A percentile compares a stretch with the other conserved stretches of the same genome.
phyloP scores from a whole-genome alignment of 2,797 vertebrate genomes.

The Periophthalmus magnuspinnatus region DNA sequence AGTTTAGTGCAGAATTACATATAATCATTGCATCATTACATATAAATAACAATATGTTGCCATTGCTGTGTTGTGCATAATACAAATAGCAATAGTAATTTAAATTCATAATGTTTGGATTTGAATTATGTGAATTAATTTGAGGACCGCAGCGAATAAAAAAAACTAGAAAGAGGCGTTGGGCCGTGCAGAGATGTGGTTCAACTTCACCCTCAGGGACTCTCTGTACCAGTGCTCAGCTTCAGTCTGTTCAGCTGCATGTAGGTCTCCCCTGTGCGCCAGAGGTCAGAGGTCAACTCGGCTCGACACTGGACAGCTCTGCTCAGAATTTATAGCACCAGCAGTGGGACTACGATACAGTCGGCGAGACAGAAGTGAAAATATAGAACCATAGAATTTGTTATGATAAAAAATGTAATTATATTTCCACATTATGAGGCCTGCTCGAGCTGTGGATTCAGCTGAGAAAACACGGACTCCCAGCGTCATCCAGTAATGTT shows the following conservation, averaged over 20 bases:
- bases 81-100: too few relatives aligned
- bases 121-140: too few relatives aligned
- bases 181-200: conserved; percentile 94
- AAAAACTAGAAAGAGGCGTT: too few relatives aligned
- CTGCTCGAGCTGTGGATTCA: conserved; percentile 29
- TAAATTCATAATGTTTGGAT: too few relatives aligned
- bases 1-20: too few relatives aligned
- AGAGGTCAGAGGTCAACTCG: conserved; percentile 35
- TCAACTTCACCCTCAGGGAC: conserved; percentile 90
- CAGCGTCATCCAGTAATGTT: conserved; percentile 47
- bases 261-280: conserved; percentile 90
- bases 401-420: neutral
- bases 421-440: conserved; percentile 62
- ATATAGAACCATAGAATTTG: neutral
- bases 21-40: too few relatives aligned
- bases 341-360: conserved; percentile 17
- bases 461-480: conserved; percentile 73
- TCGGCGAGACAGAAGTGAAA: neutral
- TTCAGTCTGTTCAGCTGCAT: conserved; percentile 89
- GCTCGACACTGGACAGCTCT: conserved; percentile 38
- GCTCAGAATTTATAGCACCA: conserved; percentile 24
- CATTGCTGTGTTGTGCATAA: too few relatives aligned
- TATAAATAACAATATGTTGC: too few relatives aligned
- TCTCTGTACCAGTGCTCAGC: conserved; percentile 95
- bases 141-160: too few relatives aligned